Percentiles rank a stretch among this genome's conserved stretches.
Evolutionary conservation across 2,113 vertebrate genomes (phyloP).

Genomic region (Peucedramus taeniatus): DNA sequence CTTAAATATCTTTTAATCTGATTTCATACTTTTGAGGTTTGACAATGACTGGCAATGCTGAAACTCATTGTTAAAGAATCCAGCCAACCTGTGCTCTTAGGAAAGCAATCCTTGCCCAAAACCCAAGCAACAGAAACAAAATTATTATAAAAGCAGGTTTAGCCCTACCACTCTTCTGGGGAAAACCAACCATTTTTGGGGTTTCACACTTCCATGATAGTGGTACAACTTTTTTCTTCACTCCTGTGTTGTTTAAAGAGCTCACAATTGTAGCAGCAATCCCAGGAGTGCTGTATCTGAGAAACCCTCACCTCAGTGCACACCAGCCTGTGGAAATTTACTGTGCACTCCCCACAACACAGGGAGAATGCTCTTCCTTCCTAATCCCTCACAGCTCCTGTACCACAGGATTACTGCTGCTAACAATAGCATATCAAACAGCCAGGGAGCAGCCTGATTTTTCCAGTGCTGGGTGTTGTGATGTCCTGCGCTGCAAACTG

Average conservation of each 20-base stretch:
- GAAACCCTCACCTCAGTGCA: neutral
- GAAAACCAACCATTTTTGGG: neutral
- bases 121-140: neutral
- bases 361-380: neutral
- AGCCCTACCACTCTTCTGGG: neutral
- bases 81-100: neutral
- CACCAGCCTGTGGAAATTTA: conserved; percentile 2
- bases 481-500: neutral
- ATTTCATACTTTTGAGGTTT: neutral
- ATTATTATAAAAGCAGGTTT: neutral
- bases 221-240: neutral
- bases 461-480: neutral
- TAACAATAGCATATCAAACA: neutral
- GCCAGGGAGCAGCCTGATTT: neutral
- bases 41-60: neutral
- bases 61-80: neutral
- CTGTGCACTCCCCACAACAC: neutral
- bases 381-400: conserved; percentile 16
- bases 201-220: neutral
- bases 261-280: neutral
- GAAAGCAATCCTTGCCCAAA: neutral
- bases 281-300: neutral
- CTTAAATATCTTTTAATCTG: neutral
- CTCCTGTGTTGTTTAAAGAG: neutral
- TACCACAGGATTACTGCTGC: neutral